phyloP scores from a whole-genome alignment of 2,797 vertebrate genomes.

The Chaunax sp. region DNA sequence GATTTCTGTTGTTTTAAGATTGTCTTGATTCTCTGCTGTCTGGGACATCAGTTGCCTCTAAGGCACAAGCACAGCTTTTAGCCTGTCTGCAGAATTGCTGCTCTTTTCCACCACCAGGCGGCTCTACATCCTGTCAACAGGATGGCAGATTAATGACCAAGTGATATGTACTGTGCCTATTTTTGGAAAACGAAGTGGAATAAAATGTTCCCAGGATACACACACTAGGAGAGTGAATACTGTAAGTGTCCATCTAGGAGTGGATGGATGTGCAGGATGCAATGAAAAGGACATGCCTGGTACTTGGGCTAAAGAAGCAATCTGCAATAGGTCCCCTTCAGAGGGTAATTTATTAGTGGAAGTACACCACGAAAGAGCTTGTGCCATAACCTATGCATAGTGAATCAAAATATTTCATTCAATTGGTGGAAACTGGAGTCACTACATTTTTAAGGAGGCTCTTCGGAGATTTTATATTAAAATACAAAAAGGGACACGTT shows the following conservation, averaged over 20 bases:
- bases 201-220: slow-evolving; percentile 31
- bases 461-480: neutral
- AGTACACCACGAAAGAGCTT: slow-evolving; percentile 20
- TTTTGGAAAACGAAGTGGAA: slow-evolving; percentile 48
- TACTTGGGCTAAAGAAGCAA: slow-evolving; percentile 23
- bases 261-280: slow-evolving; percentile 12
- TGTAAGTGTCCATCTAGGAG: slow-evolving; percentile 29
- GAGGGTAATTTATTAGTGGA: slow-evolving; percentile 35
- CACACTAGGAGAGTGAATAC: slow-evolving; percentile 20
- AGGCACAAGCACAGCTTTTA: neutral
- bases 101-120: slow-evolving; percentile 27
- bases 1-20: slow-evolving; percentile 4
- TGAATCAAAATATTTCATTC: slow-evolving; percentile 10
- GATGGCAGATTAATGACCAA: slow-evolving; percentile 38
- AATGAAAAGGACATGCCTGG: slow-evolving; percentile 37
- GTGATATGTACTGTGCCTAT: slow-evolving; percentile 37
- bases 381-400: neutral
- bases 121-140: slow-evolving; percentile 43
- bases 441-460: too few species aligned
- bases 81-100: slow-evolving; percentile 2
- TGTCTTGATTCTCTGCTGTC: neutral
- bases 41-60: slow-evolving; percentile 6
- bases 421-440: slow-evolving; percentile 5
- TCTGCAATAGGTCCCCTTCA: slow-evolving; percentile 17
- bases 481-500: neutral